Evolutionary conservation across 2,797 vertebrate species (phyloP).

Genomic region (Intellagama lesueurii): DNA sequence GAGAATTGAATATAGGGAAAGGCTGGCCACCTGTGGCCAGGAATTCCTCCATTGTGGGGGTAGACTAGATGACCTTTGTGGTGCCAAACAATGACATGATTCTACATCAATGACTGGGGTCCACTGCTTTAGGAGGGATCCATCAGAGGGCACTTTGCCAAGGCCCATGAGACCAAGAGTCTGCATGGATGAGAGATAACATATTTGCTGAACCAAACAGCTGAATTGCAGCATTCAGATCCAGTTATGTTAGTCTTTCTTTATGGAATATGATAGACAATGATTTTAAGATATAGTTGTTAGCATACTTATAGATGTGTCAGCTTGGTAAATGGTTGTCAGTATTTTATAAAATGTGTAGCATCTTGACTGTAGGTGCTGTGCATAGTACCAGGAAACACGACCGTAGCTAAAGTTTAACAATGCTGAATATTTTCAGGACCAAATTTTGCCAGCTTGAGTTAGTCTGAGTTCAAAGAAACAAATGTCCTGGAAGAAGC

Average conservation of each 20-base stretch:
- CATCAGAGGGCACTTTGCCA: background rate
- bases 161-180: background rate
- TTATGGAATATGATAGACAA: too few species aligned
- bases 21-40: background rate
- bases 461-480: background rate
- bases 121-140: background rate
- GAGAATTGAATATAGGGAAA: too few species aligned
- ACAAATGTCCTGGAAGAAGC: background rate
- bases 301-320: background rate
- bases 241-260: background rate
- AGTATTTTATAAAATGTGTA: background rate
- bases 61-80: background rate
- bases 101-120: background rate
- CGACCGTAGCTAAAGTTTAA: background rate
- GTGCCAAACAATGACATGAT: background rate
- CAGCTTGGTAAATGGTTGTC: background rate
- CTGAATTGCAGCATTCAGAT: background rate
- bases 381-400: background rate
- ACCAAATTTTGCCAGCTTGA: background rate
- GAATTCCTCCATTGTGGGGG: background rate
- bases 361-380: background rate
- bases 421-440: background rate
- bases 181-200: background rate
- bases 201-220: background rate
- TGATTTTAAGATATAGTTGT: background rate